These are phyloP conservation scores for Cranoglanis bouderius DNA, from an alignment of 2,113 vertebrate species.

Conservation along the genomic window DNA sequence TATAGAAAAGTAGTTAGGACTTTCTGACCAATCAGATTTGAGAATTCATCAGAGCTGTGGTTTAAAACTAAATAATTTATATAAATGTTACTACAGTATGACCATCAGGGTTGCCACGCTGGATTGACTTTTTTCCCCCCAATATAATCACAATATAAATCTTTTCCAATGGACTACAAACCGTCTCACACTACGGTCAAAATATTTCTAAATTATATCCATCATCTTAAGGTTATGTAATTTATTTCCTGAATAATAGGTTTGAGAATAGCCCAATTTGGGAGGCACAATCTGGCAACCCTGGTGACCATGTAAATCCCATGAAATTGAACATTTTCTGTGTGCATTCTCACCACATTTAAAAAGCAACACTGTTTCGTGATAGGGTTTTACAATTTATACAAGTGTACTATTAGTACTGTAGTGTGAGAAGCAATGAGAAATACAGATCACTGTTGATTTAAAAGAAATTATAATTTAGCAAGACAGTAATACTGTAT, in stretches of 20 bases:
- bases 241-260: background rate
- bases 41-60: background rate
- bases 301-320: background rate
- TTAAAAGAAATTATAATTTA: background rate
- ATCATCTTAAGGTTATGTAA: background rate
- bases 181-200: background rate
- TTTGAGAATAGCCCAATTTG: background rate
- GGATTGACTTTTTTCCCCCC: background rate
- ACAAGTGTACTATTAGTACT: background rate
- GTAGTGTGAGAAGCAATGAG: background rate
- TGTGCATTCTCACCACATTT: background rate
- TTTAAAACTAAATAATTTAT: background rate
- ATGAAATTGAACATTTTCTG: background rate
- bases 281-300: background rate
- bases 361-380: slow-evolving; percentile 3
- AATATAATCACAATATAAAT: background rate
- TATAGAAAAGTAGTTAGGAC: background rate
- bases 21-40: background rate
- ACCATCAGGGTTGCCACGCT: background rate
- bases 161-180: background rate
- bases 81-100: background rate
- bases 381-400: background rate
- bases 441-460: background rate
- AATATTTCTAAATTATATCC: background rate
- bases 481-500: background rate